Percentiles rank a stretch among this genome's conserved stretches.
Conservation (phyloP, 2,113 vertebrate species). For the Brachypodius melanocephalos region DNA sequence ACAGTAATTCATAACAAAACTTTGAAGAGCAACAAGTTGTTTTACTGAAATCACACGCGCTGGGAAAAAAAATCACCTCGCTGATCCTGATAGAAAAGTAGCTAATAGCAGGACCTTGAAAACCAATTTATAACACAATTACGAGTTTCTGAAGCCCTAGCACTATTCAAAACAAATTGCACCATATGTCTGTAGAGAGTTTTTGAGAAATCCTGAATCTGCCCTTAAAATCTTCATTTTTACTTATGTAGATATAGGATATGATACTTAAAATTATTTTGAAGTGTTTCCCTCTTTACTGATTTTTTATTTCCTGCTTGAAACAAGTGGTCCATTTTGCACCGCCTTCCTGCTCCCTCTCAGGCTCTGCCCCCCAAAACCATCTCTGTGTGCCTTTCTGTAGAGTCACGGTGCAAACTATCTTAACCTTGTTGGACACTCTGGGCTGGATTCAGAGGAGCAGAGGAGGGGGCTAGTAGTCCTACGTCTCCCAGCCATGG, state of each 20-base stretch:
- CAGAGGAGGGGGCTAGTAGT: background rate
- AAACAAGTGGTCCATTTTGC: background rate
- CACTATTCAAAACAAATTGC: background rate
- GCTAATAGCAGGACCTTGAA: background rate
- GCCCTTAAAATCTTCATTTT: background rate
- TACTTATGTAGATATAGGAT: background rate
- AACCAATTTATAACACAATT: background rate
- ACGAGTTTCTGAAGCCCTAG: background rate
- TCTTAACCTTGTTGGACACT: background rate
- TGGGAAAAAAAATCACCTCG: background rate
- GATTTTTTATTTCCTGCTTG: background rate
- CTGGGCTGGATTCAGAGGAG: background rate
- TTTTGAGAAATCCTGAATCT: background rate
- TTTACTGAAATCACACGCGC: background rate
- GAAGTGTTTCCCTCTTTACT: background rate
- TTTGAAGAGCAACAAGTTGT: conserved; percentile 33
- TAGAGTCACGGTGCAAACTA: background rate
- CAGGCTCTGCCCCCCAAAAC: background rate
- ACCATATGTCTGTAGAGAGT: background rate
- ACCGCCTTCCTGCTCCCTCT: background rate
- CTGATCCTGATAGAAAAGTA: background rate
- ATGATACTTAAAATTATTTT: background rate
- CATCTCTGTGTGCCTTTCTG: background rate
- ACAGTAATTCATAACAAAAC: conserved; percentile 33
- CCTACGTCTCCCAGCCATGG: background rate